Evolutionary conservation across 2,888 invertebrate genomes (phyloP).

Genomic region (Xanthostigma xanthostigma): DNA sequence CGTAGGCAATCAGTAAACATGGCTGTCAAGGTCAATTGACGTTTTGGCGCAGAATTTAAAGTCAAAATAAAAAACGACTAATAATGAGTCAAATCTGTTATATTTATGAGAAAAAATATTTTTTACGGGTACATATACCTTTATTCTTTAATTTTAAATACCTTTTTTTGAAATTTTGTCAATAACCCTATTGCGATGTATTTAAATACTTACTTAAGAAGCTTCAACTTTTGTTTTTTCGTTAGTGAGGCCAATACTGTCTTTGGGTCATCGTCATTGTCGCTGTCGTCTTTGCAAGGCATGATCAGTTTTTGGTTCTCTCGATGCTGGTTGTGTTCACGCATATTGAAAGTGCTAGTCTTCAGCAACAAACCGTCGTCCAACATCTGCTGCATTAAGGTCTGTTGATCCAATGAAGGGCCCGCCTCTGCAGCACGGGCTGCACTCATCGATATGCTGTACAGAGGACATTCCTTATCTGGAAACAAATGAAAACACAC

Average conservation of each 20-base stretch:
- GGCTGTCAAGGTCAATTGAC: too few relatives aligned
- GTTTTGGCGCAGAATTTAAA: too few relatives aligned
- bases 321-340: conserved; percentile 20
- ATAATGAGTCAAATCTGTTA: too few relatives aligned
- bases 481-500: conserved; percentile 17
- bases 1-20: too few relatives aligned
- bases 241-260: conserved; percentile 68
- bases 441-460: conserved; percentile 67
- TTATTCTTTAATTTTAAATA: too few relatives aligned
- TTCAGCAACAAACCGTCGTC: conserved; percentile 85
- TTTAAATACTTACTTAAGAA: conserved; percentile 77
- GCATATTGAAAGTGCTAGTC: conserved; percentile 48
- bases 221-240: conserved; percentile 77
- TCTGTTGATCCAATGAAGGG: conserved; percentile 51
- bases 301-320: conserved; percentile 44
- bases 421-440: conserved; percentile 55
- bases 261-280: conserved; percentile 36
- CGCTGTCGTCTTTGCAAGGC: conserved; percentile 32
- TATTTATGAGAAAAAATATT: too few relatives aligned
- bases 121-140: too few relatives aligned
- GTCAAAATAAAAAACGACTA: too few relatives aligned
- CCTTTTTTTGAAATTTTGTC: too few relatives aligned
- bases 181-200: too few relatives aligned
- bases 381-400: conserved; percentile 77
- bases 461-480: conserved; percentile 94